Base-by-base conservation (phyloP, 2,797 vertebrate species). In the Characodon lateralis region DNA sequence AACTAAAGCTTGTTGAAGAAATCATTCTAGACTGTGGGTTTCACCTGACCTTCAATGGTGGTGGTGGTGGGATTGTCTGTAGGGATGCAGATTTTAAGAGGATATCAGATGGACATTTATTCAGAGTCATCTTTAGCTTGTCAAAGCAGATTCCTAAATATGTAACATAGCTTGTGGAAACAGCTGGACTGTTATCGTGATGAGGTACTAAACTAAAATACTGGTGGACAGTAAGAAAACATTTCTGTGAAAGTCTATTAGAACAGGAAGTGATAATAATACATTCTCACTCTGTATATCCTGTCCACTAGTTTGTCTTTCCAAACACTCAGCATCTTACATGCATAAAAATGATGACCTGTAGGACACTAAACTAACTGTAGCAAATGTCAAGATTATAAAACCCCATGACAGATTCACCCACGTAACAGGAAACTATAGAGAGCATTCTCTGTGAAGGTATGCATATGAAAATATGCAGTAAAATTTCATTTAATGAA, bases 301-400 rank as follows among this genome's bases (percentile, higher is more conserved):
- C 26, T 8, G 46, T 20, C 50, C 59, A 77, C 71, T 58, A 59
- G 51, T 66, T 61, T 69, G 61, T 53, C 51, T 46, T 77, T 73
- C 53, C 58, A 77, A 69, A 71, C 65, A 71, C 18, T 12, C 0
- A 87, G 58, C 46, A 46, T 35, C 31, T 35, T 35, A 35, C 72
- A 81, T 71, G 63, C 56, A 75, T 76, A 66, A 72, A 53, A 83
- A 51, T 76, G 53, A 71, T 81, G 83, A 61, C 61, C 26, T 24
- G n/a, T 48, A 35, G 31, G 31, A 35, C 31, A 35, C 31, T 35
- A 35, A 35, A 35, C 2, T 35, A 35, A 35, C 31, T 35, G 31
- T 35, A 2, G 31, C 31, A 35, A 35, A 35, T 35, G 31, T 35
- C 31, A 35, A 35, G 31, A 35, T 35, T 35, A 35, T 35, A 35